These are phyloP conservation scores for Allolobophora icterica DNA, from an alignment of 2,888 invertebrate species.

Conservation along the genomic window DNA sequence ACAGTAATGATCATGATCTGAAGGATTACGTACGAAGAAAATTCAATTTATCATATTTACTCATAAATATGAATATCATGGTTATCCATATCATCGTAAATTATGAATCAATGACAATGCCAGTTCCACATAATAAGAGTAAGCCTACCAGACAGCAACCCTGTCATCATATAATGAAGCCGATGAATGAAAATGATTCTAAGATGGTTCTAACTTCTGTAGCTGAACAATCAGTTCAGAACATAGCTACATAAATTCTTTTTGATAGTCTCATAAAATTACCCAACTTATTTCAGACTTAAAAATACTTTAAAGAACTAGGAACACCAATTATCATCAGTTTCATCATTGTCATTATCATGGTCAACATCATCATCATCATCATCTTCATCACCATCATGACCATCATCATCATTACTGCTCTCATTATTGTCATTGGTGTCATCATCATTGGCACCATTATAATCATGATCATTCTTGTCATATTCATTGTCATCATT, in stretches of 20 bases:
- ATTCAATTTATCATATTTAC: too few species aligned
- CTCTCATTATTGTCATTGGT: not conserved
- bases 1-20: too few species aligned
- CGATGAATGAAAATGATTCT: not conserved
- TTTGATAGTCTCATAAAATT: too few species aligned
- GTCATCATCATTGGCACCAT: slow-evolving; percentile 23
- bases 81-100: not conserved
- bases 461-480: not conserved
- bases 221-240: not conserved
- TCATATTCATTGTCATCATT: not conserved
- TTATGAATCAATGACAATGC: not conserved
- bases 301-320: not conserved
- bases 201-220: not conserved
- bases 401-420: not conserved
- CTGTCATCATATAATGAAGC: not conserved
- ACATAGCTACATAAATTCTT: not conserved
- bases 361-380: not conserved
- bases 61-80: too few species aligned
- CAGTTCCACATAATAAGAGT: not conserved
- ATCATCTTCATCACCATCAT: not conserved
- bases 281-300: too few species aligned
- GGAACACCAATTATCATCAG: not conserved
- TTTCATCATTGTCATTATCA: not conserved
- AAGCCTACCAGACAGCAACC: not conserved
- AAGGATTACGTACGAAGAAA: too few species aligned